Evolutionary conservation across 2,797 vertebrate species (phyloP).

Genomic region (Phaenicophaeus curvirostris): DNA sequence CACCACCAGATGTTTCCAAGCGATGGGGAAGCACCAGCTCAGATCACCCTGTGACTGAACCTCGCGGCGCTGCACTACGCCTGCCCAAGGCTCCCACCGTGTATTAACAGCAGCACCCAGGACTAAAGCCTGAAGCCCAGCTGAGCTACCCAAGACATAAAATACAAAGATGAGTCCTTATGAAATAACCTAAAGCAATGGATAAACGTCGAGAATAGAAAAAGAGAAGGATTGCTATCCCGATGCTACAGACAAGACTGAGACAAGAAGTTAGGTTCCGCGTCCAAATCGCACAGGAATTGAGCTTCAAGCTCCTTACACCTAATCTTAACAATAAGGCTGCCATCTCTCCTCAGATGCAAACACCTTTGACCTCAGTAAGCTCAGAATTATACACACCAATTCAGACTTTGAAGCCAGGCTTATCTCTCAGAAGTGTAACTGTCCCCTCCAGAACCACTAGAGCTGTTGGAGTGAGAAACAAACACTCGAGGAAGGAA

Average conservation of each 20-base stretch:
- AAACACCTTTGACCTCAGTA: constrained; percentile 2
- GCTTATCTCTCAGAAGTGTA: constrained; percentile 17
- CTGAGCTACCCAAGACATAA: neutral
- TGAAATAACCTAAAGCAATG: fast-evolving
- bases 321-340: neutral
- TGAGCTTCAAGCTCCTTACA: neutral
- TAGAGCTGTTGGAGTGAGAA: neutral
- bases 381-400: constrained; percentile 26
- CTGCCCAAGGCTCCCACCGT: neutral
- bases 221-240: neutral
- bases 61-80: neutral
- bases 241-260: neutral
- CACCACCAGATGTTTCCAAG: too few species aligned
- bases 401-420: constrained; percentile 57
- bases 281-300: neutral
- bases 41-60: neutral
- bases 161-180: too few species aligned
- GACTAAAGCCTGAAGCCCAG: neutral
- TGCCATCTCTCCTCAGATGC: neutral
- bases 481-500: neutral
- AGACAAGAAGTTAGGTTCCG: neutral
- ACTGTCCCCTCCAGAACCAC: constrained; percentile 22
- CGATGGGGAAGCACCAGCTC: neutral
- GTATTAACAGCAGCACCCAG: neutral
- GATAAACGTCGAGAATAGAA: neutral